These are phyloP conservation scores for Thunnus albacares DNA, from an alignment of 2,797 vertebrate species.

Conservation along the genomic window DNA sequence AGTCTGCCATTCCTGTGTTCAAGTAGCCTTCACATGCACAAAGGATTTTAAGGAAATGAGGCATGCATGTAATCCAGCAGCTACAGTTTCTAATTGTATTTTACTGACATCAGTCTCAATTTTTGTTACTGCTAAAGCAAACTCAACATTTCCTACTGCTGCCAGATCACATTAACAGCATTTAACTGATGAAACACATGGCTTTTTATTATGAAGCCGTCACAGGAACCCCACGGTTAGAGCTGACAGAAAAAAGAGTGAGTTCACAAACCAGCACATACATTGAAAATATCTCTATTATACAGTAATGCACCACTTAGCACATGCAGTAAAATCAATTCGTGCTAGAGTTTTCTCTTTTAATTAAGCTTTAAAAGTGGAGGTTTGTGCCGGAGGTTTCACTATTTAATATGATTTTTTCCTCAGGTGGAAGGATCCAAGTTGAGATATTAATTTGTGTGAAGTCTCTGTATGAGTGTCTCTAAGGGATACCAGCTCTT, in stretches of 20 bases:
- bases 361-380: background rate
- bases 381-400: constrained; percentile 7
- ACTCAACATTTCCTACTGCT: constrained; percentile 20
- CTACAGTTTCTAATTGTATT: too few relatives aligned
- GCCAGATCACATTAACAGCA: constrained; percentile 24
- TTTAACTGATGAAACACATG: too few relatives aligned
- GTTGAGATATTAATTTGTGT: constrained; percentile 20
- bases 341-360: background rate
- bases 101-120: too few relatives aligned
- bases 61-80: too few relatives aligned
- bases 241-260: background rate
- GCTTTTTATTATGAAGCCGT: constrained; percentile 11
- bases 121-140: constrained; percentile 13
- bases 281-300: background rate
- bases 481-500: constrained; percentile 37
- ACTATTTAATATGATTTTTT: background rate
- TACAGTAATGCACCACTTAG: background rate
- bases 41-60: too few relatives aligned
- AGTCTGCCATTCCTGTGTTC: too few relatives aligned
- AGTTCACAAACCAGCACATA: background rate
- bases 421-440: background rate
- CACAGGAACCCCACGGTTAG: background rate
- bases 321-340: too few relatives aligned
- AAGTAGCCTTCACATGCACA: too few relatives aligned
- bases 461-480: constrained; percentile 23